A percentile compares a stretch with the other conserved stretches of the same genome.
Evolutionary conservation across 2,888 invertebrate species (phyloP).

Genomic region (Andrena camellia): DNA sequence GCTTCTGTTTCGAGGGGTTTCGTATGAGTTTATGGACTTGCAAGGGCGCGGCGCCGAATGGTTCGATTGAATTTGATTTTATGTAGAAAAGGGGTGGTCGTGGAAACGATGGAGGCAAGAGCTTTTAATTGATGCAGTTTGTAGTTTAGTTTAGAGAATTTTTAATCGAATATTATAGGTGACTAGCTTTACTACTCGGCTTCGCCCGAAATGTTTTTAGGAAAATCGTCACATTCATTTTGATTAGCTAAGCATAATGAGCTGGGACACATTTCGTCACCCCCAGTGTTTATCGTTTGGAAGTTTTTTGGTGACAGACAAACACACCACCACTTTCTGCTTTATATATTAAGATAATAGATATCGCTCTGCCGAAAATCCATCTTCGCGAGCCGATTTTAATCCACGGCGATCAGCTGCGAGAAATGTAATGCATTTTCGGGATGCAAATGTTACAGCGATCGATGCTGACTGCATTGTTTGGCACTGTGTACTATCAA

Average conservation of each 20-base stretch:
- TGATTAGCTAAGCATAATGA: too few relatives aligned
- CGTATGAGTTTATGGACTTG: not conserved
- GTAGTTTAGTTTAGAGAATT: too few relatives aligned
- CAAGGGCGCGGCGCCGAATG: not conserved
- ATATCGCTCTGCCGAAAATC: not conserved
- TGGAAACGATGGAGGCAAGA: not conserved
- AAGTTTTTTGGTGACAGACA: too few relatives aligned
- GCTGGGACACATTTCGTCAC: too few relatives aligned
- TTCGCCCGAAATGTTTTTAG: too few relatives aligned
- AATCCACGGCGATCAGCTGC: not conserved
- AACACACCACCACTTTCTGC: too few relatives aligned
- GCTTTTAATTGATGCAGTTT: not conserved
- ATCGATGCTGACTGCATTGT: conserved; percentile 5
- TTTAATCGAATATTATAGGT: not conserved
- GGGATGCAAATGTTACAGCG: conserved; percentile 24
- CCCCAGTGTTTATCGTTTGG: too few relatives aligned
- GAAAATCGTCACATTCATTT: too few relatives aligned
- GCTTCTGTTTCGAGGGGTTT: conserved; percentile 4
- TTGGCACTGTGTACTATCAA: conserved; percentile 35
- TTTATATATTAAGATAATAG: too few relatives aligned
- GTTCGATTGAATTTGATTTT: not conserved
- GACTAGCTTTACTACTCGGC: too few relatives aligned
- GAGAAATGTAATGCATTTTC: conserved; percentile 31
- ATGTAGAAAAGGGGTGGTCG: not conserved
- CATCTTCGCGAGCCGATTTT: not conserved